phyloP scores from a whole-genome alignment of 2,113 vertebrate genomes.

The Bubo blakistoni region DNA sequence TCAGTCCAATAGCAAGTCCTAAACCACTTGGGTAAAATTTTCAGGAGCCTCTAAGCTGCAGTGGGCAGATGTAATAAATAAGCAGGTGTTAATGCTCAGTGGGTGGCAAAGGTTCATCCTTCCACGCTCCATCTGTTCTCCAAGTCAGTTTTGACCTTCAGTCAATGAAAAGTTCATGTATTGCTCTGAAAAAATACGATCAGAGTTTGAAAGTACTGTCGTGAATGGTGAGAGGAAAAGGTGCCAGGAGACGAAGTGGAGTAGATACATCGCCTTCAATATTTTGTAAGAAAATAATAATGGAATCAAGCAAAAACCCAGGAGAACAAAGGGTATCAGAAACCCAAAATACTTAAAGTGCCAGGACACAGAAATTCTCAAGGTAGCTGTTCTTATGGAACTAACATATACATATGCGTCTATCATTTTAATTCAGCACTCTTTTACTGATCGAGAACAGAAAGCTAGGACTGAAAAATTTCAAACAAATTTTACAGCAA shows the following conservation, averaged over 20 bases:
- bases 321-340: not conserved
- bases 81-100: constrained; percentile 19
- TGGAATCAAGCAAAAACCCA: not conserved
- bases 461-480: not conserved
- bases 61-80: constrained; percentile 16
- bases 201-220: not conserved
- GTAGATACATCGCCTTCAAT: not conserved
- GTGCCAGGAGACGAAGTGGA: not conserved
- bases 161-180: not conserved
- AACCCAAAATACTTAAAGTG: not conserved
- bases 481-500: not conserved
- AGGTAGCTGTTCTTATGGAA: not conserved
- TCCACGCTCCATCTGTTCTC: constrained; percentile 38
- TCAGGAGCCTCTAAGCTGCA: not conserved
- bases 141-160: constrained; percentile 39
- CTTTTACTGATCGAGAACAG: not conserved
- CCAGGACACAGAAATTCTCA: not conserved
- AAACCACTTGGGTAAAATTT: not conserved
- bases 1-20: not conserved
- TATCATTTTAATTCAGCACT: not conserved
- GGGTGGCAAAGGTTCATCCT: constrained; percentile 5
- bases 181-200: not conserved
- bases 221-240: not conserved
- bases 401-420: rapidly evolving
- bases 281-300: not conserved